Base-by-base conservation (phyloP, 2,888 invertebrate species). In the Pseudoips prasinana region DNA sequence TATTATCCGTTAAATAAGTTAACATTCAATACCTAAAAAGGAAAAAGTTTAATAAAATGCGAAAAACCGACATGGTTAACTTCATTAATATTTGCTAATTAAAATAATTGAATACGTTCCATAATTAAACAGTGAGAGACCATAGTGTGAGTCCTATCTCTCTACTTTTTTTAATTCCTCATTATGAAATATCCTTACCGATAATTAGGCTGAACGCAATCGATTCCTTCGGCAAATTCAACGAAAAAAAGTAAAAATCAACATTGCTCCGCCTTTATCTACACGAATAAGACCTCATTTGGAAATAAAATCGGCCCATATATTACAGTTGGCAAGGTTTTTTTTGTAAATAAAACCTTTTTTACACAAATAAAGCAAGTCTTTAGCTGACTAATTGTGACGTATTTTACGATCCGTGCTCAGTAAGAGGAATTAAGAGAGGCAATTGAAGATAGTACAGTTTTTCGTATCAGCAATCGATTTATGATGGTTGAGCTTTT, bases 381-480 rank as follows among this genome's bases (percentile, higher is more conserved):
- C 69, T 73, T 72, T 69, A 64, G 61, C 66, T 69, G 80, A 84
- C 81, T 85, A 85, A 86, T 85, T 86, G 83, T 78, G 75, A 73
- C 69, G 76, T 79, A 77, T 73, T 81, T 83, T 84, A 85, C 78
- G 82, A 82, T 60, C 71, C 49, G 48, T 51, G 62, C 70, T 61
- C 64, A 52, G 69, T 55, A 58, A 58, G 59, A 58, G 58, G 72
- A 77, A 79, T 83, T 81, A 79, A 79, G n/a, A 77, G 71, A 54
- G 59, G 63, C 75, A 73, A 77, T 82, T 74, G 75, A 60, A 67
- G 66, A 75, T 75, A 75, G 72, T 72, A 63, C 50, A 52, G 66
- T 82, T 81, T 84, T 67, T 84, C 79, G 74, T 70, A 71, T 50
- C 52, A 58, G 22, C 53, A 46, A 46, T 73, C 73, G 71, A 85